phyloP scores from a whole-genome alignment of 2,797 vertebrate genomes.

The Phoeniculus purpureus region DNA sequence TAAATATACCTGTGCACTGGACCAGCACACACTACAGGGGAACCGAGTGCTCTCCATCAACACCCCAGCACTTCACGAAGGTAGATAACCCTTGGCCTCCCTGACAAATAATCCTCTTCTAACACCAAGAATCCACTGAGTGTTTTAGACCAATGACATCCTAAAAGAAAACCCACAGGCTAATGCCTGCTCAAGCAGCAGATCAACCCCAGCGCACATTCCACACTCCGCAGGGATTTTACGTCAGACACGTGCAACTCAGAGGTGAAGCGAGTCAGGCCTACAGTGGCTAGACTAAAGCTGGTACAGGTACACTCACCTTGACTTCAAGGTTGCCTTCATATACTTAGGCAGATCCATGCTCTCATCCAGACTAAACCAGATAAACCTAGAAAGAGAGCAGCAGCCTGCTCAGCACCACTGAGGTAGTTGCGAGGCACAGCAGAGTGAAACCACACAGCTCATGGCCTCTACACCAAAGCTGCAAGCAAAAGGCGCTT shows the following conservation, averaged over 20 bases:
- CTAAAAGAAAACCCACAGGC: not conserved
- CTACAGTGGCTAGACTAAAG: not conserved
- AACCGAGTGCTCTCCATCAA: not conserved
- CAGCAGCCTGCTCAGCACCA: not conserved
- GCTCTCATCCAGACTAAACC: not conserved
- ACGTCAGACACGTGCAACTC: fast-evolving
- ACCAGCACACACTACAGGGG: not conserved
- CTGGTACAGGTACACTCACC: not conserved
- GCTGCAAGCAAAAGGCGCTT: not conserved
- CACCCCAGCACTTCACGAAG: not conserved
- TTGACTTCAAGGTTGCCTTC: not conserved
- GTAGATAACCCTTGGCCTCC: not conserved
- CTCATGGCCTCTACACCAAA: not conserved
- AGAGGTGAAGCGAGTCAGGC: not conserved
- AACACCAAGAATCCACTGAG: not conserved
- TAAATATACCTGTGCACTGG: not conserved
- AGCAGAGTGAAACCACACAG: not conserved
- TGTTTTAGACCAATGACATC: not conserved
- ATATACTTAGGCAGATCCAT: not conserved
- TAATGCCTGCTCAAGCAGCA: not conserved
- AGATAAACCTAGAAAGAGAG: not conserved
- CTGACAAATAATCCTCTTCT: not conserved
- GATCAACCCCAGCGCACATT: not conserved
- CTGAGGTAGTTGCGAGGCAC: not conserved
- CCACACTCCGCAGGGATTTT: not conserved